Evolutionary conservation across 2,888 invertebrate genomes (phyloP), one percentile per base, ranked within the genome.

Genomic region (Anoncus sp.): DNA sequence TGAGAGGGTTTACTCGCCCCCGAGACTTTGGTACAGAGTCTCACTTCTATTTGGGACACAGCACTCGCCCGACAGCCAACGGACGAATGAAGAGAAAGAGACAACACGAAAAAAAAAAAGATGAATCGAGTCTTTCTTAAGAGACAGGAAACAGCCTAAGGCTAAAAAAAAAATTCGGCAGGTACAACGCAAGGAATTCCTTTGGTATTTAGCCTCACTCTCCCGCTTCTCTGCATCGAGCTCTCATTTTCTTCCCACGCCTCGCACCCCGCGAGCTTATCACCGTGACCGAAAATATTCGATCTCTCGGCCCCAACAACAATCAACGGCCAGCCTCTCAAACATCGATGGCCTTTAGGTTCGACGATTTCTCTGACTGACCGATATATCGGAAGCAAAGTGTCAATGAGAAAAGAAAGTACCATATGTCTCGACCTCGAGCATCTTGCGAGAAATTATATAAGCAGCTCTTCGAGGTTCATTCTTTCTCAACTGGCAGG

Each of bases 181-280:
- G 81, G 77, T 81, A 77, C 65, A 45, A 35, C 57, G 38, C 65
- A 53, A 72, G 47, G 77, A 75, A 79, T 80, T 66, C 66, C 71
- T 59, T 72, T 62, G 53, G 63, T 75, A 49, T 72, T 73, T 51
- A 70, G n/a, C 71, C 55, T 53, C 62, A 24, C 75, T 70, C 20
- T 51, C 10, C 53, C 27, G 4, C 27, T 27, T 9, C 27, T 14
- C 14, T 27, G 7, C 43, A 7, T 66, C n/a, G n/a, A n/a, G n/a
- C n/a, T n/a, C n/a, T n/a, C 27, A 66, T 73, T 57, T 16, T 49
- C 45, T 67, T 81, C 75, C 75, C 80, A 77, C 80, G 69, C 72
- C 55, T 55, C 14, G 43, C 12, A 62, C 38, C 16, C 35, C 51
- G 20, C 40, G 57, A 16, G 47, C 18, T 14, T 20, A 2, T 31